Evolutionary conservation across 2,113 vertebrate genomes (phyloP), one percentile per base, ranked within the genome.

Genomic region (Lota lota): DNA sequence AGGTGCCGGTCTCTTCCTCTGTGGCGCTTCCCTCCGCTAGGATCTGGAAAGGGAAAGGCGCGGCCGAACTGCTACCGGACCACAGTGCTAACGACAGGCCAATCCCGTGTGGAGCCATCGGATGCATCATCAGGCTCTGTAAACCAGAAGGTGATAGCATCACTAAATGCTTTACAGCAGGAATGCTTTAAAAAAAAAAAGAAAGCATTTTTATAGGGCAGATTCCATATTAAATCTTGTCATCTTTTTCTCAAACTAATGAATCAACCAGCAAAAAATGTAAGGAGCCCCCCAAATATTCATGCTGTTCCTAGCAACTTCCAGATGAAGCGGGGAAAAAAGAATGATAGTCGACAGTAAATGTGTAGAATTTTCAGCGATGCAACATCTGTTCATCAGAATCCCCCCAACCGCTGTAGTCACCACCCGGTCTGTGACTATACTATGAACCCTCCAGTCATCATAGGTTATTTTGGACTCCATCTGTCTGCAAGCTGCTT

Each of bases 11-110:
- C 2, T 84, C 85, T 10, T 75, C 94, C 89, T 0, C 92, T 1
- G 94, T 80, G 86, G 93, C 40, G 11, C 93, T 4, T 74, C 89
- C 87, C 72, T 92, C 91, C 2, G 61, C 16, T 6, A 62, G 10
- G 24, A 75, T 68, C 61, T 77, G 74, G 36, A 80, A 62, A 61
- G 64, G 63, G 3, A 82, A 18, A 6, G 87, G 81, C 14, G 80
- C 80, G 69, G 87, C 83, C 0, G 8, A 0, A 0, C 57, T 0
- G 47, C 63, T 56, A 61, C 16, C 63, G 66, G 81, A 75, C 78
- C 70, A 16, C 59, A 91, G 59, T 33, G 87, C 4, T 8, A 76
- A 21, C 4, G 66, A 78, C 69, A 87, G 66, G 22, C 68, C 54
- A 16, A 78, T 60, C 60, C 76, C 67, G 65, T n/a, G 70, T 59